Evolutionary conservation across 2,797 vertebrate species (phyloP).

Genomic region (Phrynocephalus forsythii): DNA sequence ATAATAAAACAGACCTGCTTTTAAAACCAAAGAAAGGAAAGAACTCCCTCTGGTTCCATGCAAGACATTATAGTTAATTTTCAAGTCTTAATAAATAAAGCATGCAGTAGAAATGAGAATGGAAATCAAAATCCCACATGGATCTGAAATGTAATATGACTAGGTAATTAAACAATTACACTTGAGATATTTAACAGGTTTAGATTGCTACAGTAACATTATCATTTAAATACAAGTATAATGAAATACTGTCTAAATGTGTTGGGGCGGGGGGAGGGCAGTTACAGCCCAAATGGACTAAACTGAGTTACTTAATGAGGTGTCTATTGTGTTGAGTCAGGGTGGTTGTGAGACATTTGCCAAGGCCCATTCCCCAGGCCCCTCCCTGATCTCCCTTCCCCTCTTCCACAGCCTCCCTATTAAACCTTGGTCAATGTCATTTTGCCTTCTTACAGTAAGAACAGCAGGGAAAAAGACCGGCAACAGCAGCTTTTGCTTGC

Average conservation of each 20-base stretch:
- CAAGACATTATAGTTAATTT: background rate
- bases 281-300: background rate
- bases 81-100: background rate
- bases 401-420: background rate
- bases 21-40: background rate
- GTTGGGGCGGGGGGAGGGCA: background rate
- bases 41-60: background rate
- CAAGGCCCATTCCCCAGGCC: background rate
- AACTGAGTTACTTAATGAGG: background rate
- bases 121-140: constrained; percentile 1
- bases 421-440: background rate
- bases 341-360: background rate
- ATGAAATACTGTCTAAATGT: background rate
- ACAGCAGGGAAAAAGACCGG: background rate
- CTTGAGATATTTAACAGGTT: background rate
- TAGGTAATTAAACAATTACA: background rate
- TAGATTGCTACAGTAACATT: background rate
- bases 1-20: background rate
- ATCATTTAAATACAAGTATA: background rate
- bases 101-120: background rate
- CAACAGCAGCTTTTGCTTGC: background rate
- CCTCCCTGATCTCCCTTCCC: background rate
- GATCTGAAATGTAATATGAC: background rate
- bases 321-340: background rate
- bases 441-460: background rate